Base-by-base conservation (phyloP, 1,140 invertebrate species). In the Coenobita brevimanus region DNA sequence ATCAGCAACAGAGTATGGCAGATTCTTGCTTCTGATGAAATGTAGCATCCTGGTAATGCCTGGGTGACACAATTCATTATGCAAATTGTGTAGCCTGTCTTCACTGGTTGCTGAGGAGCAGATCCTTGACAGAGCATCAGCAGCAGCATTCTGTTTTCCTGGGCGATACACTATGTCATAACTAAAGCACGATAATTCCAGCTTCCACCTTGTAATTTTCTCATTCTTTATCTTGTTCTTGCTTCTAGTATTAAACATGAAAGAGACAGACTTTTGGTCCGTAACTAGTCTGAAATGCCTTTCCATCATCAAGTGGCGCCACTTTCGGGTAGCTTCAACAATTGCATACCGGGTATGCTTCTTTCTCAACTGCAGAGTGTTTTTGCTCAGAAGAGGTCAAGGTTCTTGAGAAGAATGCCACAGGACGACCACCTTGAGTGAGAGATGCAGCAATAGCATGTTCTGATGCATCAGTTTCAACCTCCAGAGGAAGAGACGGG, bases 201-300 rank as follows among this genome's bases (percentile, higher is more conserved):
- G 6, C n/a, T n/a, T 69, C 64, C 64, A 69, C n/a, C n/a, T 6
- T 33, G 6, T 6, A 33, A 69, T 69, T n/a, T 27, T 69, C 6
- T 69, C 6, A 69, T 69, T 69, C n/a, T 69, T 69, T 33, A 69
- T 69, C 64, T 69, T 6, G 6, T n/a, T 10, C n/a, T 8, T 4
- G 6, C n/a, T 69, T 69, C n/a, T 4, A 8, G 64, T 69, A 69
- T 69, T 6, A n/a, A 69, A 69, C 90, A 84, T 91, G 90, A 64
- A 91, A n/a, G n/a, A n/a, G 1, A 91, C 75, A 27, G 84, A 89
- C 64, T 62, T 17, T 73, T 91, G 87, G 62, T 91, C 89, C 10
- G 90, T 91, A 27, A 91, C 84, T 21, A 91, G 24, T 46, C 54
- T 71, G 88, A 91, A 91, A 36, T 90, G 84, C 24, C 76, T 46